phyloP scores from a whole-genome alignment of 2,888 invertebrate species.

The Agapetus fuscipes region DNA sequence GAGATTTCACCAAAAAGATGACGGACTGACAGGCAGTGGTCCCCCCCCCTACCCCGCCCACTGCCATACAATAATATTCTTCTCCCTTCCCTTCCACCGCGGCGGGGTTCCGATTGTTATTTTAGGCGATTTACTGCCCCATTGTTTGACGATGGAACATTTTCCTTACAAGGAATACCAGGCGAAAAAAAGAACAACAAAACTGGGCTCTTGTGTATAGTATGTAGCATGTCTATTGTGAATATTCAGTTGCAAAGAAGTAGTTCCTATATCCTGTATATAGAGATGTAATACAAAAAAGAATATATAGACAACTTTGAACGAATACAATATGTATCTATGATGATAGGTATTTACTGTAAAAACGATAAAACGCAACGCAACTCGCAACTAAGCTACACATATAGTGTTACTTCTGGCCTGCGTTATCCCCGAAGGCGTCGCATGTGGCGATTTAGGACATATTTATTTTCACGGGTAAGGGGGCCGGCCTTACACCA shows the following conservation, averaged over 20 bases:
- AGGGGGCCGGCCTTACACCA: too few relatives aligned
- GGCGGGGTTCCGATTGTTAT: conserved; percentile 16
- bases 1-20: conserved; percentile 10
- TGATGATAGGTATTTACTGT: too few relatives aligned
- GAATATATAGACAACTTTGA: too few relatives aligned
- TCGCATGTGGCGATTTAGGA: too few relatives aligned
- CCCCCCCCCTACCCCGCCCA: too few relatives aligned
- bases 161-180: conserved; percentile 1
- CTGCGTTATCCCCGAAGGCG: too few relatives aligned
- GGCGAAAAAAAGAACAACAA: conserved; percentile 4
- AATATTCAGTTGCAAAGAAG: background rate
- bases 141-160: conserved; percentile 17
- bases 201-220: conserved; percentile 18
- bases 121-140: conserved; percentile 20
- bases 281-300: background rate
- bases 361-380: too few relatives aligned
- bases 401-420: too few relatives aligned
- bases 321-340: too few relatives aligned
- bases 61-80: conserved; percentile 17
- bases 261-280: background rate
- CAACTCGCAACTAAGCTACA: too few relatives aligned
- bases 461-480: too few relatives aligned
- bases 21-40: conserved; percentile 13
- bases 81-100: conserved; percentile 6
- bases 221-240: conserved; percentile 9